Evolutionary conservation across 2,113 vertebrate genomes (phyloP), one percentile per base, ranked within the genome.

Genomic region (Morone saxatilis): DNA sequence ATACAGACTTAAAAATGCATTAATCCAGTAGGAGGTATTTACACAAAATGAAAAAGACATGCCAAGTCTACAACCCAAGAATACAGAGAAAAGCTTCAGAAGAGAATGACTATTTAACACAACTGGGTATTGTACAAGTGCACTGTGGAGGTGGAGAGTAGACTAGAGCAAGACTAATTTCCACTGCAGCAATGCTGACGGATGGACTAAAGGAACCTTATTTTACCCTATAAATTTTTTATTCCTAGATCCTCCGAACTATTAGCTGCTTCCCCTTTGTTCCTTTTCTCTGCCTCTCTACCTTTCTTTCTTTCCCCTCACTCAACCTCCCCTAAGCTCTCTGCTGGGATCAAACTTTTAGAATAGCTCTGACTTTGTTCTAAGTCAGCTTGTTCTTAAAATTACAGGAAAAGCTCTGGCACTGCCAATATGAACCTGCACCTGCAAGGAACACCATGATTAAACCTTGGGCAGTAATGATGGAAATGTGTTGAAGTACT

Each of bases 171-270:
- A 88, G 87, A 86, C 74, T 88, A 70, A 89, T 89, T 90, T 91
- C 85, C 86, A 88, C 85, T 90, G 87, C 90, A 86, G 70, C 78
- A 59, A 56, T 87, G 81, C 87, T 92, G 90, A 90, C 85, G 60
- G 90, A 89, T 92, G 89, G 86, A 89, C 88, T 79, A 81, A 86
- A 83, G 78, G 84, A 90, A 83, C 87, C 87, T 87, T 91, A 91
- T 93, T 93, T 92, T 88, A 92, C 68, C 86, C 31, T 57, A 88
- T 91, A 83, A 83, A 93, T 90, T n/a, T 91, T 93, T 91, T 79
- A 92, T 91, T 86, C 87, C 71, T 63, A 57, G 87, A 85, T 90
- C 90, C 90, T 90, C 83, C 78, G 76, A 86, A 87, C 92, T 89
- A 89, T 91, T 91, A 93, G 81, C 92, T 80, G 80, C 86, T 80